These are phyloP conservation scores for Muntiacus reevesi DNA, from an alignment of 2,113 vertebrate genomes.

Conservation along the genomic window DNA sequence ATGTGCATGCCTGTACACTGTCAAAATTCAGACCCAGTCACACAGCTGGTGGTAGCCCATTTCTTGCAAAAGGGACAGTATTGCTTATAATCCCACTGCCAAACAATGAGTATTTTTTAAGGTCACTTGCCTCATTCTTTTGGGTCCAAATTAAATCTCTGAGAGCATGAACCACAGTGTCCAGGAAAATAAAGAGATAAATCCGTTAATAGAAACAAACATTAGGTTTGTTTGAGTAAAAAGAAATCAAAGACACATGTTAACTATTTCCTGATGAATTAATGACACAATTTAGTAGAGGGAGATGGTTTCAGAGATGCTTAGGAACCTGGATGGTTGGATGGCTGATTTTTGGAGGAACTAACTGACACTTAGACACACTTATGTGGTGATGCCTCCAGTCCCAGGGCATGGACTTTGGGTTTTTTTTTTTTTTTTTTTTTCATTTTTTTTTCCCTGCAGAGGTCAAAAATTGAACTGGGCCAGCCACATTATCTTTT, in stretches of 20 bases:
- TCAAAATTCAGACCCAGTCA: neutral
- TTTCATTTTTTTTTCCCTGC: neutral
- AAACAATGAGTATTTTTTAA: neutral
- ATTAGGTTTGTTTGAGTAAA: neutral
- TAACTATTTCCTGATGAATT: neutral
- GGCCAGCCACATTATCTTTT: neutral
- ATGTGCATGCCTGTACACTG: fast-evolving
- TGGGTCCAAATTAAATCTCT: slow-evolving; percentile 2
- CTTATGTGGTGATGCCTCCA: neutral
- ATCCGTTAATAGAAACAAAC: neutral
- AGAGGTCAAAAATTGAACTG: neutral
- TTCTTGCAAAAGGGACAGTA: neutral
- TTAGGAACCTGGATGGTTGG: neutral
- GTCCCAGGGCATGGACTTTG: neutral
- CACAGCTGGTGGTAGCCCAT: neutral
- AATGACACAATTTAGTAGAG: neutral
- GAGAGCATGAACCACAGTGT: neutral
- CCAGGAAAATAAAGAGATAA: neutral
- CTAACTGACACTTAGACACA: neutral
- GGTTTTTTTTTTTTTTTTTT: neutral
- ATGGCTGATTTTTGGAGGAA: neutral
- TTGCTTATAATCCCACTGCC: neutral
- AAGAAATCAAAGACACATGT: slow-evolving; percentile 18
- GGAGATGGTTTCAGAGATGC: neutral
- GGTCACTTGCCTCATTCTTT: neutral